A percentile compares a stretch with the other conserved stretches of the same genome.
Conservation (phyloP, 2,113 vertebrate genomes). For the Albula goreensis region DNA sequence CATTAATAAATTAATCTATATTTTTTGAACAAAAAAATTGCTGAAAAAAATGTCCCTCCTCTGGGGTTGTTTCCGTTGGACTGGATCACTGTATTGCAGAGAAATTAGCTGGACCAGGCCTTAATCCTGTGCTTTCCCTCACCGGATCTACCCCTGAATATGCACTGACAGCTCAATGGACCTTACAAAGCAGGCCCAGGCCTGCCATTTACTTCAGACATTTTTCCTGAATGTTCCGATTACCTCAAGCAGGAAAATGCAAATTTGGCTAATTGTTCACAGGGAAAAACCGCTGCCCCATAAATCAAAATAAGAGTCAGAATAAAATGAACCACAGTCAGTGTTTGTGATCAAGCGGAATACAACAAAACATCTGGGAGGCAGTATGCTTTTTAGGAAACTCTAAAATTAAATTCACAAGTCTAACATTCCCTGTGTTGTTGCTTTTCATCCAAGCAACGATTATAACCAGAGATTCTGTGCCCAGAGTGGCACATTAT, state of each 20-base stretch:
- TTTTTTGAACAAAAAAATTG: no score
- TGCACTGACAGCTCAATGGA: conserved; percentile 22
- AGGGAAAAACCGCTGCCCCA: conserved; percentile 21
- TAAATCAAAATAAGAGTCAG: conserved; percentile 33
- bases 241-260: conserved; percentile 37
- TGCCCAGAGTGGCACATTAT: background rate
- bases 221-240: conserved; percentile 25
- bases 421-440: background rate
- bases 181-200: conserved; percentile 23
- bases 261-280: conserved; percentile 31
- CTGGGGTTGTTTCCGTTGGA: background rate
- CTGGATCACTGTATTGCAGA: background rate
- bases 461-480: background rate
- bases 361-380: conserved; percentile 17
- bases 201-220: conserved; percentile 16
- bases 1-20: no score
- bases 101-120: background rate
- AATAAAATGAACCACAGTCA: conserved; percentile 16
- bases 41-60: no score
- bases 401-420: background rate
- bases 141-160: background rate
- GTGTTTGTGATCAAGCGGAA: conserved; percentile 11
- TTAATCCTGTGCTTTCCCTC: background rate
- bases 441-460: background rate
- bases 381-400: background rate